Conservation (phyloP, 2,888 invertebrate genomes). For the Eupithecia exiguata region DNA sequence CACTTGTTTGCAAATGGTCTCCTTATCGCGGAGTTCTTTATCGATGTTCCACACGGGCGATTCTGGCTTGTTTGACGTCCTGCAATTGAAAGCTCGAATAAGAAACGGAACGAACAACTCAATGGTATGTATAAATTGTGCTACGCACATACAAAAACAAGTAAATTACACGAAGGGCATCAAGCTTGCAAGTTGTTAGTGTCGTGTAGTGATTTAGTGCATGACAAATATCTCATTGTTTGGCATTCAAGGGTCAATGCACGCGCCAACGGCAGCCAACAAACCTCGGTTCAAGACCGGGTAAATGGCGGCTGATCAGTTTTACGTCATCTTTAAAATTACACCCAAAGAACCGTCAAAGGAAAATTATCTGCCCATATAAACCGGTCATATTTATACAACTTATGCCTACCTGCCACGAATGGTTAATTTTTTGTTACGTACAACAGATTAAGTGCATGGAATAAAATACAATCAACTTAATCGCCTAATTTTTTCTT, state of each 20-base stretch:
- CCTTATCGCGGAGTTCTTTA: conserved; percentile 73
- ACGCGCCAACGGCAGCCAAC: conserved; percentile 60
- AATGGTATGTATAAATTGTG: not conserved
- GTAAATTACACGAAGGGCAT: conserved; percentile 37
- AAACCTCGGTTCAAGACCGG: conserved; percentile 68
- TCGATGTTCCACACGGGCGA: conserved; percentile 76
- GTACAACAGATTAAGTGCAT: not conserved
- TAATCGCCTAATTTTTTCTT: not conserved
- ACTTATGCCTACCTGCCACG: conserved; percentile 1
- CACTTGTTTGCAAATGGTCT: conserved; percentile 69
- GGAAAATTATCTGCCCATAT: conserved; percentile 36
- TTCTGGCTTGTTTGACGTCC: conserved; percentile 74
- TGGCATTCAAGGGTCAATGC: conserved; percentile 74
- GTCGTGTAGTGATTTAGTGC: conserved; percentile 59
- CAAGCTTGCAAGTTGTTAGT: conserved; percentile 50
- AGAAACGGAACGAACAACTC: conserved; percentile 16
- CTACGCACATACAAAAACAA: not conserved
- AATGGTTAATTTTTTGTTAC: not conserved
- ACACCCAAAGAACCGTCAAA: conserved; percentile 58
- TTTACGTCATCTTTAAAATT: conserved; percentile 74
- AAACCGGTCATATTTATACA: conserved; percentile 1
- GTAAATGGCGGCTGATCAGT: conserved; percentile 53
- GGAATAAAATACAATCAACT: not conserved
- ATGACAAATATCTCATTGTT: conserved; percentile 69
- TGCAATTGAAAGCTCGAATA: conserved; percentile 56